Percentiles rank a stretch among this genome's conserved stretches.
These are phyloP conservation scores for Cyanoramphus novaezelandiae DNA, from an alignment of 2,113 vertebrate genomes.

Conservation along the genomic window DNA sequence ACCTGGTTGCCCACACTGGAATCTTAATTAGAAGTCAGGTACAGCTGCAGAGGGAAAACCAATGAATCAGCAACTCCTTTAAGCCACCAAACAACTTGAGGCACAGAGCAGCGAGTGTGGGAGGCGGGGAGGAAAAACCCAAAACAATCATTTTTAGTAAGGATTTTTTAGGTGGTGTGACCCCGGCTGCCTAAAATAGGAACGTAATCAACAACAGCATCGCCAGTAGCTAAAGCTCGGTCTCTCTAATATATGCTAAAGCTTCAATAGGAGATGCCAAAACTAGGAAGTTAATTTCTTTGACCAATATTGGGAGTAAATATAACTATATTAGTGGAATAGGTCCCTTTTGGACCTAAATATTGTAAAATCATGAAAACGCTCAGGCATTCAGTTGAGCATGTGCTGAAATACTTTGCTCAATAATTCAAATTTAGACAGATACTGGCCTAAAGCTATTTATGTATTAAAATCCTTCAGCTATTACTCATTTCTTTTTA, in stretches of 20 bases:
- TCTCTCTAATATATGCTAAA: background rate
- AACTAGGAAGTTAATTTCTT: background rate
- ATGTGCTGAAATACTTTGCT: background rate
- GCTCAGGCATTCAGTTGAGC: background rate
- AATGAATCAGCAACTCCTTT: background rate
- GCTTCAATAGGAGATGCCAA: background rate
- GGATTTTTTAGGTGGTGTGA: background rate
- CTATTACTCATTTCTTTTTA: background rate
- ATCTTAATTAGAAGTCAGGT: slow-evolving; percentile 9
- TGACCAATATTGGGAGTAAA: background rate
- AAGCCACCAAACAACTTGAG: background rate
- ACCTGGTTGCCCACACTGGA: background rate
- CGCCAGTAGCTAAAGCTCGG: background rate
- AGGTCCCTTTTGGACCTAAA: background rate
- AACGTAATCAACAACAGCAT: background rate
- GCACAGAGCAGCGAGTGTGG: background rate
- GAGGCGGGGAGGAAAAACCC: background rate
- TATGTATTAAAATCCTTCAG: background rate
- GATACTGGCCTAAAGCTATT: background rate
- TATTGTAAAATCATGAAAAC: background rate
- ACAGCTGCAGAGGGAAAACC: background rate
- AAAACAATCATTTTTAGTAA: background rate
- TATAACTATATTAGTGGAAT: background rate
- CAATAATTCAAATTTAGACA: background rate
- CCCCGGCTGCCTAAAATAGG: background rate